These are phyloP conservation scores for Dufourea novaeangliae DNA, from an alignment of 1,140 invertebrate genomes.

Conservation along the genomic window DNA sequence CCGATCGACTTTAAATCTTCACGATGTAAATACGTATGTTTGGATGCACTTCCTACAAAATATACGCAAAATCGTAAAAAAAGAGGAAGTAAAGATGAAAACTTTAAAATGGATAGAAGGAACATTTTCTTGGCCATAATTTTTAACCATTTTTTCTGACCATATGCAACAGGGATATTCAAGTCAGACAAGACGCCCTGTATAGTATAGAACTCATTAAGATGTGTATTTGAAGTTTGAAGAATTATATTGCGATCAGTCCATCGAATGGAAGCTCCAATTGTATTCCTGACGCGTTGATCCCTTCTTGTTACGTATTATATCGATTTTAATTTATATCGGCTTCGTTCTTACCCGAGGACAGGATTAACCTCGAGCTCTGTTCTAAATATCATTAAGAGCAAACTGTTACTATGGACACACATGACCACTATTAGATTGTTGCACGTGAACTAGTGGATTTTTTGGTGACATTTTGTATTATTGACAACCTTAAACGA, in stretches of 20 bases:
- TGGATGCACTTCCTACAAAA: too few species aligned
- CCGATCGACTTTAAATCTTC: too few species aligned
- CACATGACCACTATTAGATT: background rate
- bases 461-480: too few species aligned
- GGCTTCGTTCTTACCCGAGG: background rate
- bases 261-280: background rate
- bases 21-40: too few species aligned
- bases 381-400: background rate
- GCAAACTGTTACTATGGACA: background rate
- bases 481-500: too few species aligned
- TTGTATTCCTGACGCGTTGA: background rate
- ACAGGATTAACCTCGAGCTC: slow-evolving; percentile 2
- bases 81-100: too few species aligned
- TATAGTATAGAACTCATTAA: background rate
- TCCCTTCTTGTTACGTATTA: background rate
- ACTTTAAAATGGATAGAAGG: too few species aligned
- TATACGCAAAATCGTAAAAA: too few species aligned
- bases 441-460: background rate
- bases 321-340: slow-evolving; percentile 14
- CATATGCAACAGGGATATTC: too few species aligned
- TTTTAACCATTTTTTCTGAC: too few species aligned
- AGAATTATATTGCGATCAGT: background rate
- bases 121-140: too few species aligned
- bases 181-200: too few species aligned
- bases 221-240: background rate